Conservation (phyloP, 2,888 invertebrate genomes). For the Eudemis profundana region DNA sequence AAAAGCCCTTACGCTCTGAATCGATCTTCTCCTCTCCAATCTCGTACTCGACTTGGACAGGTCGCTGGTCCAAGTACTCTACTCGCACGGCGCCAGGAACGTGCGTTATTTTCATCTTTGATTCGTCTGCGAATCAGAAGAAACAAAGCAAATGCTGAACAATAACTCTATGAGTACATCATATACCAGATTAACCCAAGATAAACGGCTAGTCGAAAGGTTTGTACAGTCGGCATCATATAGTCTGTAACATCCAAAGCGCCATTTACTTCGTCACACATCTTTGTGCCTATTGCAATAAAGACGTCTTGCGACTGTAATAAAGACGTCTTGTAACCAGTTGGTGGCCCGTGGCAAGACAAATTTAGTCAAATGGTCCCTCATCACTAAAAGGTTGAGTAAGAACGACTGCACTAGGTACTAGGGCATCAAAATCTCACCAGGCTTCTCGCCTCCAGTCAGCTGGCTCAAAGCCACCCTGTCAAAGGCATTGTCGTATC, state of each 20-base stretch:
- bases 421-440: slow-evolving; percentile 51
- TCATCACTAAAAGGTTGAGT: no score
- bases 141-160: neutral
- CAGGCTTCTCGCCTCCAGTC: slow-evolving; percentile 68
- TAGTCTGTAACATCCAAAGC: no score
- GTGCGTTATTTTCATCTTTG: slow-evolving; percentile 67
- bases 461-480: slow-evolving; percentile 74
- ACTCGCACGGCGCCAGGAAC: slow-evolving; percentile 70
- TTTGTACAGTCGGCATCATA: no score
- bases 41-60: slow-evolving; percentile 63
- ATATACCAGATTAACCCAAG: no score
- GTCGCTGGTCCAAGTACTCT: slow-evolving; percentile 62
- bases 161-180: no score
- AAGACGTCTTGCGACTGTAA: no score
- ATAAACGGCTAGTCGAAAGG: no score
- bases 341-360: no score
- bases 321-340: no score
- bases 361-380: no score
- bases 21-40: slow-evolving; percentile 73
- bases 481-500: slow-evolving; percentile 71
- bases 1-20: slow-evolving; percentile 57
- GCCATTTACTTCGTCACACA: no score
- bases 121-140: slow-evolving; percentile 59
- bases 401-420: neutral
- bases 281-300: no score